phyloP scores from a whole-genome alignment of 2,113 vertebrate species.

The Scomber colias region DNA sequence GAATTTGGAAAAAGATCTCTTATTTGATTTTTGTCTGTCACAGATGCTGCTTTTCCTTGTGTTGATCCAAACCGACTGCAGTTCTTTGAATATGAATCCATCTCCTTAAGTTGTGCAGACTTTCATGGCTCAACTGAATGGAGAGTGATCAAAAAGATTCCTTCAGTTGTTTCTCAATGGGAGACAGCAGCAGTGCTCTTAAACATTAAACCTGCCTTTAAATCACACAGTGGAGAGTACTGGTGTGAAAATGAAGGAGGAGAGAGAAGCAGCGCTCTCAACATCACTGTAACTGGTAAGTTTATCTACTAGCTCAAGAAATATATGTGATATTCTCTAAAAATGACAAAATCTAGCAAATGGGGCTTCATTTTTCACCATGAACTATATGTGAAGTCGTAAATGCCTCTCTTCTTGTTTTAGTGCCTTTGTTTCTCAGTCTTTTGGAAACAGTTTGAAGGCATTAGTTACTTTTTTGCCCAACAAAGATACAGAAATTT shows the following conservation, averaged over 20 bases:
- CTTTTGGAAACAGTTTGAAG: too few species aligned
- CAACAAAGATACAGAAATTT: too few species aligned
- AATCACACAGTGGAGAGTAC: constrained; percentile 11
- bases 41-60: background rate
- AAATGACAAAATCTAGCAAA: too few species aligned
- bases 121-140: background rate
- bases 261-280: constrained; percentile 4
- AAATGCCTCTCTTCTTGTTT: too few species aligned
- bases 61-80: background rate
- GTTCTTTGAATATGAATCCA: constrained; percentile 12
- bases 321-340: too few species aligned
- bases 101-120: background rate
- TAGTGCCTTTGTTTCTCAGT: too few species aligned
- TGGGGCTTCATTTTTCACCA: too few species aligned
- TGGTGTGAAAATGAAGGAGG: constrained; percentile 14
- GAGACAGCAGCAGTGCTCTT: background rate
- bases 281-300: constrained; percentile 7
- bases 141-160: background rate
- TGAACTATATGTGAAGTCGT: too few species aligned
- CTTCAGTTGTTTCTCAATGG: background rate
- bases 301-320: background rate
- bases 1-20: background rate
- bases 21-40: background rate
- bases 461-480: too few species aligned
- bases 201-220: background rate